Conservation (phyloP, 2,797 vertebrate species). For the Eupleurogrammus muticus region DNA sequence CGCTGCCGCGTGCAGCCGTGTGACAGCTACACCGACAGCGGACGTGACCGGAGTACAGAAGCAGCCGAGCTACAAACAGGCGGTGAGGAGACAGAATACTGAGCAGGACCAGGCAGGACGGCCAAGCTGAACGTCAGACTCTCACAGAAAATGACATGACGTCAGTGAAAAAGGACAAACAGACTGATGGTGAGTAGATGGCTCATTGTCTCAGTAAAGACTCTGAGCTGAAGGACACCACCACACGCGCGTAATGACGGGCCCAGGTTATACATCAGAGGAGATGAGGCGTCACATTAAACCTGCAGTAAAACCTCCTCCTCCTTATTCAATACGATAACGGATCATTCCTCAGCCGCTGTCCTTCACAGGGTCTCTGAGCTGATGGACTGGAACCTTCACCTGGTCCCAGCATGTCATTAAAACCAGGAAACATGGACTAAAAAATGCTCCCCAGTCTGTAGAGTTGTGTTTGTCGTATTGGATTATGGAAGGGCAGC, state of each 20-base stretch:
- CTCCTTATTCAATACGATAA: conserved; percentile 60
- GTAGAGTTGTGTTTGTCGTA: too few relatives aligned
- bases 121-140: too few relatives aligned
- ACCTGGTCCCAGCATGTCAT: too few relatives aligned
- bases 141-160: not conserved
- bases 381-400: not conserved
- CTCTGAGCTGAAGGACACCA: not conserved
- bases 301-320: conserved; percentile 54
- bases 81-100: too few relatives aligned
- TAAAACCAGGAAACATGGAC: too few relatives aligned
- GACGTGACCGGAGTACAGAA: not conserved
- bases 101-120: too few relatives aligned
- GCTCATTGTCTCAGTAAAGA: not conserved
- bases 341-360: conserved; percentile 42
- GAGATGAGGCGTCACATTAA: conserved; percentile 37
- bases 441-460: too few relatives aligned
- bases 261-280: conserved; percentile 12
- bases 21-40: not conserved
- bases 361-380: conserved; percentile 28
- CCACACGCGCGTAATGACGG: not conserved
- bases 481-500: too few relatives aligned
- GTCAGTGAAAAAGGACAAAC: not conserved
- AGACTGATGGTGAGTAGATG: not conserved
- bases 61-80: not conserved
- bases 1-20: not conserved